Evolutionary conservation across 2,888 invertebrate genomes (phyloP).

Genomic region (Drosophila ezoana): DNA sequence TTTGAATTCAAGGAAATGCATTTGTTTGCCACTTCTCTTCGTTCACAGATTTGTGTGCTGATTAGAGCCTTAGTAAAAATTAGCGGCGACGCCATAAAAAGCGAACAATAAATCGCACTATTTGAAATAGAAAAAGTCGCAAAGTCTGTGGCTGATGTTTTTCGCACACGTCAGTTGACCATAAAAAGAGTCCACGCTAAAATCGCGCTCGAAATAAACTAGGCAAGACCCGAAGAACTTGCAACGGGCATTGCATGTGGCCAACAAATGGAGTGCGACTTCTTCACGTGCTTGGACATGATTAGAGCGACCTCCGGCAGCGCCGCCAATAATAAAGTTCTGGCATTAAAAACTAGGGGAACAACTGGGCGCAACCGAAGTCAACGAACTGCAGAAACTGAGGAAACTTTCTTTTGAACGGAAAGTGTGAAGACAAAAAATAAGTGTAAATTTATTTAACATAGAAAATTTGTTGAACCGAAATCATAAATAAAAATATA

Average conservation of each 20-base stretch:
- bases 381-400: conserved; percentile 64
- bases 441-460: conserved; percentile 75
- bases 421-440: conserved; percentile 30
- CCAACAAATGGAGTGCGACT: conserved; percentile 21
- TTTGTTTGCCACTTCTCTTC: not conserved
- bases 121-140: conserved; percentile 6
- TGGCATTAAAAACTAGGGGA: conserved; percentile 8
- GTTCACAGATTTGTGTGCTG: conserved; percentile 7
- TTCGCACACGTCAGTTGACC: conserved; percentile 34
- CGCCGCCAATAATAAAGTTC: conserved; percentile 25
- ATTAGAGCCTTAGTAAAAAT: conserved; percentile 30
- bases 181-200: conserved; percentile 21
- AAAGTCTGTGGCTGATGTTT: conserved; percentile 21
- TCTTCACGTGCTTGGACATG: conserved; percentile 41
- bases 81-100: conserved; percentile 37
- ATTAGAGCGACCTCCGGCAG: conserved; percentile 31
- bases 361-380: conserved; percentile 23
- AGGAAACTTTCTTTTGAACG: conserved; percentile 64
- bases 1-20: conserved; percentile 14
- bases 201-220: not conserved
- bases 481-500: conserved; percentile 44
- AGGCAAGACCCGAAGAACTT: conserved; percentile 5
- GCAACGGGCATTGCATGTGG: conserved; percentile 31
- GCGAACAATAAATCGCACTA: conserved; percentile 19
- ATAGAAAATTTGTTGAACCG: conserved; percentile 54